Base-by-base conservation (phyloP, 2,113 vertebrate species). In the Phoenicopterus ruber region DNA sequence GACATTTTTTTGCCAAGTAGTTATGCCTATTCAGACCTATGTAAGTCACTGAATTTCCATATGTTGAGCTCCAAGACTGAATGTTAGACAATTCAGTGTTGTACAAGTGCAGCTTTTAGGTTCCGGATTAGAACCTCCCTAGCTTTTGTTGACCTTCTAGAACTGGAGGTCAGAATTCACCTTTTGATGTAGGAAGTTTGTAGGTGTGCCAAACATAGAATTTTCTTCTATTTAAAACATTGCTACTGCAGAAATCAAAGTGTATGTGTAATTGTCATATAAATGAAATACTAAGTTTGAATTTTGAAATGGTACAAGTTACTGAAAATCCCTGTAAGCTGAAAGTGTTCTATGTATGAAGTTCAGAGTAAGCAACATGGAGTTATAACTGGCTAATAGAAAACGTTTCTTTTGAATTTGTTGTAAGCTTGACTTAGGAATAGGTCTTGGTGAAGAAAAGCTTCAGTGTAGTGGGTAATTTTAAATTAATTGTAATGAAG, bases 331-430 rank as follows among this genome's bases (percentile, higher is more conserved):
- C 3, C 3, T 8, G 6, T 25, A 54, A 82, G 11, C 4, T 47
- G 24, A 47, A 25, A 3, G 2, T 40, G 16, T 69, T 40, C 21
- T 32, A 6, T 7, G 10, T 57, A 24, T 58, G 13, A 57, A 25
- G 4, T 32, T 85, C 28, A 79, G 14, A 38, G 16, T 85, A 52
- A 67, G 40, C 44, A 82, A 50, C 6, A 3, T 36, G 13, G 17
- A 1, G 0, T 87, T 85, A 7, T 63, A 82, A 47, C 5, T 2
- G 1, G 6, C 19, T 63, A 71, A 44, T 9, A 70, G 7, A 15
- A 69, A 79, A 19, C 0, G 1, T 42, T 29, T 62, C 0, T 78
- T 78, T 63, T 21, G 1, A 89, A 57, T 67, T 63, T 12, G 2
- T 47, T 82, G 10, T 46, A 26, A 74, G 61, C 6, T 46, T 82